Percentiles rank a stretch among this genome's conserved stretches.
phyloP scores from a whole-genome alignment of 1,140 invertebrate genomes.

The Conus betulinus region DNA sequence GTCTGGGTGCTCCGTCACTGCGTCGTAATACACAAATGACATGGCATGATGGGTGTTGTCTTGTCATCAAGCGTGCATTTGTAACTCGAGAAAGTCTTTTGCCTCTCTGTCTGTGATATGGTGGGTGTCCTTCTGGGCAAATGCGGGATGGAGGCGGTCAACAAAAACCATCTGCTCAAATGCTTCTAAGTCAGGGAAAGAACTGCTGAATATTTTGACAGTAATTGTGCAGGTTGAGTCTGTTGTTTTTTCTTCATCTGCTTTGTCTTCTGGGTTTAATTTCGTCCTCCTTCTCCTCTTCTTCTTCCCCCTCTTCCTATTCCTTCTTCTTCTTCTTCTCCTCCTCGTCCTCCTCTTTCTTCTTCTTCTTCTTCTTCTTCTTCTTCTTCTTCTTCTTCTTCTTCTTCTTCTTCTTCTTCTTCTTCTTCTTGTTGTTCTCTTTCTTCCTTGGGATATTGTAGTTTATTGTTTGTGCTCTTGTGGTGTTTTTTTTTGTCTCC shows the following conservation, averaged over 20 bases:
- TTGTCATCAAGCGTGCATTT: too few species aligned
- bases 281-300: neutral
- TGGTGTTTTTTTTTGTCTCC: neutral
- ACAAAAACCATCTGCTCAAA: too few species aligned
- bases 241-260: constrained; percentile 11
- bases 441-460: neutral
- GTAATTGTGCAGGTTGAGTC: too few species aligned
- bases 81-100: too few species aligned
- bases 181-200: too few species aligned
- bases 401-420: constrained; percentile 21
- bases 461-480: neutral
- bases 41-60: too few species aligned
- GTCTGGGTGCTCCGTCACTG: too few species aligned
- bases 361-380: constrained; percentile 18
- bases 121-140: too few species aligned
- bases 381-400: neutral
- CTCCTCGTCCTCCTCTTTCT: neutral
- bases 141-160: too few species aligned
- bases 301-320: neutral
- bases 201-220: too few species aligned
- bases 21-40: too few species aligned
- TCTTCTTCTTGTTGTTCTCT: neutral
- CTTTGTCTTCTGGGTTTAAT: neutral
- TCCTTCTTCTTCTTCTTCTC: neutral
- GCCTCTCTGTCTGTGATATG: too few species aligned